A percentile compares a stretch with the other conserved stretches of the same genome.
Conservation (phyloP, 2,888 invertebrate species). For the Zootermopsis nevadensis region DNA sequence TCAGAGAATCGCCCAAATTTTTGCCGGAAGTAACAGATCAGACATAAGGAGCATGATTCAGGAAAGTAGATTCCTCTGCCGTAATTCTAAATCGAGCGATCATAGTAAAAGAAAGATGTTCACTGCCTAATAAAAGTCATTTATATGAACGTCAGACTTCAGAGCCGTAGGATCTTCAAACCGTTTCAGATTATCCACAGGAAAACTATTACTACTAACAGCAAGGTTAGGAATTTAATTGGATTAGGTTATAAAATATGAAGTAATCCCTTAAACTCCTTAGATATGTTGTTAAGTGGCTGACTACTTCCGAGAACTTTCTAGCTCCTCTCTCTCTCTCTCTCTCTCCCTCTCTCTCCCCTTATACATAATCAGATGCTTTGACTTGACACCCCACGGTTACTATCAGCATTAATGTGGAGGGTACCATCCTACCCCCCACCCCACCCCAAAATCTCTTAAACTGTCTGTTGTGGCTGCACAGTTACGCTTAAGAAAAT, state of each 20-base stretch:
- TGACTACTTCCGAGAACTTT: background rate
- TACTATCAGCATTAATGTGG: conserved; percentile 1
- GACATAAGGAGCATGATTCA: too few relatives aligned
- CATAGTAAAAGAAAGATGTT: too few relatives aligned
- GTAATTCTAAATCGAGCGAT: too few relatives aligned
- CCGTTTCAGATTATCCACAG: background rate
- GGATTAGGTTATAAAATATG: conserved; percentile 15
- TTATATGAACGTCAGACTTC: too few relatives aligned
- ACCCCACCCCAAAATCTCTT: background rate
- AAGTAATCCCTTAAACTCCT: background rate
- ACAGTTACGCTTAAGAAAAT: background rate
- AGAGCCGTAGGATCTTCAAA: too few relatives aligned
- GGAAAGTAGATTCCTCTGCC: too few relatives aligned
- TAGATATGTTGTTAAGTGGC: background rate
- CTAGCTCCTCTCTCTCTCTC: background rate
- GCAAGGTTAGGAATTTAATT: background rate
- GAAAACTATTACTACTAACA: background rate
- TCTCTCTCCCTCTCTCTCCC: background rate
- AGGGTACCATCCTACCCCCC: background rate
- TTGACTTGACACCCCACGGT: background rate
- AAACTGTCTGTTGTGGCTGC: background rate
- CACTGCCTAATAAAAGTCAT: too few relatives aligned
- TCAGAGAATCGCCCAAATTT: too few relatives aligned
- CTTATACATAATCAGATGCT: background rate
- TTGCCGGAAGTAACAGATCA: too few relatives aligned